These are phyloP conservation scores for Poecile montanus DNA, from an alignment of 2,797 vertebrate species.

Conservation along the genomic window DNA sequence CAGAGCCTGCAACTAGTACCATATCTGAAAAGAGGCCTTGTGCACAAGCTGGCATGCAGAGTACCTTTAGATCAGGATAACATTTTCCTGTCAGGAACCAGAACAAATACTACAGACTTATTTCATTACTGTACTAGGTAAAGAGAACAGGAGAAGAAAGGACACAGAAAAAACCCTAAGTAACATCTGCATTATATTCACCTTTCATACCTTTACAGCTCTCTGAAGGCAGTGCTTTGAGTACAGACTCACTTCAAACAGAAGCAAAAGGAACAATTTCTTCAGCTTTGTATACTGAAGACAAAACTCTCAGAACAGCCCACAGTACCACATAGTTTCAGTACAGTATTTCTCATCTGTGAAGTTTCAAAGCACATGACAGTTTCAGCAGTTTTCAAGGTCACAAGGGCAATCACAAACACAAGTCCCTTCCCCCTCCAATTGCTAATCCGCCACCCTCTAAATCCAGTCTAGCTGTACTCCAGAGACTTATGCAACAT, in stretches of 20 bases:
- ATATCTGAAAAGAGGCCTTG: background rate
- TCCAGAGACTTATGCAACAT: background rate
- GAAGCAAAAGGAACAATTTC: background rate
- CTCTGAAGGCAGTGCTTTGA: background rate
- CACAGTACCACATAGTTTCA: background rate
- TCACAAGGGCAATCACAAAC: background rate
- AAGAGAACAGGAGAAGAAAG: background rate
- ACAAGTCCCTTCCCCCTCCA: background rate
- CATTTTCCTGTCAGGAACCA: background rate
- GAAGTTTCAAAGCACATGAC: slow-evolving; percentile 1
- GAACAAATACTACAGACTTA: background rate
- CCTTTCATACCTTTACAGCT: background rate
- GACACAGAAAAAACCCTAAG: background rate
- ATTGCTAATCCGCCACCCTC: background rate
- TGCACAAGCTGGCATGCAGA: background rate
- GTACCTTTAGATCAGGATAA: background rate
- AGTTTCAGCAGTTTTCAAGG: slow-evolving; percentile 30
- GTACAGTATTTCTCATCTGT: background rate
- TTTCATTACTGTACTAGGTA: background rate
- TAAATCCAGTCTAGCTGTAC: background rate
- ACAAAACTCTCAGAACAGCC: background rate
- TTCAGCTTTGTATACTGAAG: background rate
- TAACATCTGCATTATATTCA: background rate
- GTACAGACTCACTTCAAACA: background rate
- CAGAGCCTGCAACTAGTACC: background rate